Conservation (phyloP, 2,113 vertebrate genomes). For the Plestiodon gilberti region DNA sequence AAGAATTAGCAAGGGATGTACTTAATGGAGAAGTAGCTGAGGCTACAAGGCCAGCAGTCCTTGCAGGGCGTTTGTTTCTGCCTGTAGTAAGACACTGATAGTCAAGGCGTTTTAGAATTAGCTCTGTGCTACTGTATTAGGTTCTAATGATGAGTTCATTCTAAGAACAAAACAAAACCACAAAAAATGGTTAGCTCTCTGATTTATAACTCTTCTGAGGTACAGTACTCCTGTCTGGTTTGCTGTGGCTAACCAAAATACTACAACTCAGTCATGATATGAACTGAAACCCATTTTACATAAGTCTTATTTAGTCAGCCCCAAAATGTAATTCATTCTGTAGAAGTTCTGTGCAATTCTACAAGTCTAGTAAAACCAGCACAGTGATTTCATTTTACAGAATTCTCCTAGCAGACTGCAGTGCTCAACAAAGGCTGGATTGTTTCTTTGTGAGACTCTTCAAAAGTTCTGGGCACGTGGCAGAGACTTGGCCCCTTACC, state of each 20-base stretch:
- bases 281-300: slow-evolving; percentile 65
- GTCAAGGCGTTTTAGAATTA: not conserved
- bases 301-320: slow-evolving; percentile 62
- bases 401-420: slow-evolving; percentile 77
- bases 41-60: not conserved
- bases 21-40: not conserved
- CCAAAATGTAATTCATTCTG: slow-evolving; percentile 56
- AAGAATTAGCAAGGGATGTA: no score
- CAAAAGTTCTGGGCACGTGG: slow-evolving; percentile 80
- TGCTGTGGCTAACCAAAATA: slow-evolving; percentile 7
- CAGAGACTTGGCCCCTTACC: slow-evolving; percentile 83
- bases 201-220: slow-evolving; percentile 25
- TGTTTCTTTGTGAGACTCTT: slow-evolving; percentile 82
- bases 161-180: slow-evolving; percentile 19
- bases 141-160: not conserved
- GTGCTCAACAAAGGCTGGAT: slow-evolving; percentile 82
- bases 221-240: slow-evolving; percentile 23
- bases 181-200: slow-evolving; percentile 37
- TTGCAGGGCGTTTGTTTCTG: not conserved
- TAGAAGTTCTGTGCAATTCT: slow-evolving; percentile 58
- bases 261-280: slow-evolving; percentile 45
- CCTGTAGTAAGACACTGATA: not conserved
- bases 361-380: slow-evolving; percentile 67
- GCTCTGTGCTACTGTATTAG: not conserved
- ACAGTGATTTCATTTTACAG: slow-evolving; percentile 53